Evolutionary conservation across 2,888 invertebrate species (phyloP).

Genomic region (Tetranychus piercei): DNA sequence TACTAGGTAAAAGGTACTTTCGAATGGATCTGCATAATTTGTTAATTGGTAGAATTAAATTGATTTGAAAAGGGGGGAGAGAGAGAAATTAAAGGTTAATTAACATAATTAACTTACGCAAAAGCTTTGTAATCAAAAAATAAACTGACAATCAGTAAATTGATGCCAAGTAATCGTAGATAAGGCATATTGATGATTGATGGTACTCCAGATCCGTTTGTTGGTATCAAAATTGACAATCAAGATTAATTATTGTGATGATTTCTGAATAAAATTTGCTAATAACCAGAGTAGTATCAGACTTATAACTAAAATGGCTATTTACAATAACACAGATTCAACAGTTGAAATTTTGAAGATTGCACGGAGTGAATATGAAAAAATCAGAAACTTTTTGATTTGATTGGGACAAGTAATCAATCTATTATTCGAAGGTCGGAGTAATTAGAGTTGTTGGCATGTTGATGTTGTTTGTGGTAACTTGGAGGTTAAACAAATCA

Average conservation of each 20-base stretch:
- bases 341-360: background rate
- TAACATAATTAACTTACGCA: background rate
- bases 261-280: no score
- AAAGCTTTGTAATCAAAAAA: background rate
- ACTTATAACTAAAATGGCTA: background rate
- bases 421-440: no score
- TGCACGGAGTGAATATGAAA: no score
- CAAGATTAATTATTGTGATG: background rate
- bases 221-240: background rate
- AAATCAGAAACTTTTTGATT: no score
- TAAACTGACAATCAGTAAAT: background rate
- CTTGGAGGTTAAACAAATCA: no score
- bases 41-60: no score
- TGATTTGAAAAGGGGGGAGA: background rate
- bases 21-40: background rate
- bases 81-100: background rate
- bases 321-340: conserved; percentile 1
- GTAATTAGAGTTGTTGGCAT: no score
- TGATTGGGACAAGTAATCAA: no score
- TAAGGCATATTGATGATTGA: background rate
- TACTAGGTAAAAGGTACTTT: conserved; percentile 5
- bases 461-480: no score
- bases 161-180: background rate
- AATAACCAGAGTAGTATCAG: background rate
- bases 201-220: background rate